Percentiles rank a stretch among this genome's conserved stretches.
Evolutionary conservation across 37 sponge, comb jelly and placozoan genomes (phyloP).

Genomic region (Aphrocallistes beatrix): DNA sequence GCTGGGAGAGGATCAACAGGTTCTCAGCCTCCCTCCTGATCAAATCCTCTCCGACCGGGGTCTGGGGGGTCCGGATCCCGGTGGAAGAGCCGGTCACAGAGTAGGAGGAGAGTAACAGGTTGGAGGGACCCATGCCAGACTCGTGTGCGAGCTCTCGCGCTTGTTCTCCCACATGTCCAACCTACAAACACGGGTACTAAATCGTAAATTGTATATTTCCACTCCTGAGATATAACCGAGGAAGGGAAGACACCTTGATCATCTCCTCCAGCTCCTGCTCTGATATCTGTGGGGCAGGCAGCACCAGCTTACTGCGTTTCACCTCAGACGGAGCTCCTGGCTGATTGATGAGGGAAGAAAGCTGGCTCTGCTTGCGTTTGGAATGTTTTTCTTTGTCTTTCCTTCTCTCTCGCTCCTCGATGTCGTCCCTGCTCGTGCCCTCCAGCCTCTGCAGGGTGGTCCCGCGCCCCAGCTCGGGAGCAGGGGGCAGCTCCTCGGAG

Average conservation of each 20-base stretch:
- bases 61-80: conserved; percentile 55
- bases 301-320: conserved; percentile 86
- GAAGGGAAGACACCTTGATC: neutral
- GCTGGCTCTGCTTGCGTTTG: conserved; percentile 69
- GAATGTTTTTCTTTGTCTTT: conserved; percentile 75
- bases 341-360: conserved; percentile 41
- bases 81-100: conserved; percentile 55
- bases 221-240: neutral
- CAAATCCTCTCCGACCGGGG: conserved; percentile 57
- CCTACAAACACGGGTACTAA: conserved; percentile 26
- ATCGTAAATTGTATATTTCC: neutral
- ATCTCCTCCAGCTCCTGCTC: conserved; percentile 84
- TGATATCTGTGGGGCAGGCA: conserved; percentile 94
- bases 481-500: conserved; percentile 39
- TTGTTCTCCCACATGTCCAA: conserved; percentile 69
- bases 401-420: conserved; percentile 63
- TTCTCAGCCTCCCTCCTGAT: conserved; percentile 63
- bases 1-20: conserved; percentile 60
- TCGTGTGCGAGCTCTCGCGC: conserved; percentile 28
- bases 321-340: conserved; percentile 24
- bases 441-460: conserved; percentile 64
- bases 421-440: conserved; percentile 58
- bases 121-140: conserved; percentile 38
- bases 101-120: conserved; percentile 78
- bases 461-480: conserved; percentile 43